Evolutionary conservation across 2,888 invertebrate species (phyloP), one percentile per base, ranked within the genome.

Genomic region (Dioctria linearis): DNA sequence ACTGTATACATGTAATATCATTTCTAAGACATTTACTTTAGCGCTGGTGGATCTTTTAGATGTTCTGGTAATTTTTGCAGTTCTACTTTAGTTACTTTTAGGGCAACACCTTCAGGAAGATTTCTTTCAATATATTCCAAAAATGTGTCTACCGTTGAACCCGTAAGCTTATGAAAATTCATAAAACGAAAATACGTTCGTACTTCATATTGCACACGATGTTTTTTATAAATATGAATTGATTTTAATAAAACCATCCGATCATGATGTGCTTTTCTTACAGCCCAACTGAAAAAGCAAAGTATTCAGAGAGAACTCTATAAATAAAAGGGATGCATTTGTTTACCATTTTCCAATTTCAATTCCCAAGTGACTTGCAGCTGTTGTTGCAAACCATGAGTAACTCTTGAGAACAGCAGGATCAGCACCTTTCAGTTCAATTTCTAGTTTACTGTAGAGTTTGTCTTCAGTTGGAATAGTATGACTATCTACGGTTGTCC

Each of bases 71-170:
- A 80, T 82, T 88, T 88, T 83, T 90, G 90, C 79, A 92, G 90
- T 87, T 92, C 92, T 9, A 95, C 93, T 90, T 94, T 96, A 2
- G 95, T 95, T 1, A 95, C 94, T 91, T 97, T 97, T 88, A 99
- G 92, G 3, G 96, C 96, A 83, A 99, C 95, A 57, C 99, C 99
- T 91, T 99, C 99, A 0, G 99, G 99, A 79, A 99, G 91, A 90
- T 99, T 99, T 85, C 99, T 91, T 88, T 99, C 94, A 81, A 98
- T 93, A 87, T 99, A 99, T 90, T 99, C 99, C 78, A 99, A 89
- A 87, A 96, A 95, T 8, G 99, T 98, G 84, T 96, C 96, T 69
- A 98, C 94, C 9, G 99, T 99, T 3, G 98, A 98, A 0, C 97
- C 98, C 0, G 99, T 99, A 9, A 99, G 87, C 85, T 94, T 92